A percentile compares a stretch with the other conserved stretches of the same genome.
phyloP scores from a whole-genome alignment of 2,888 invertebrate species.

The Petrolisthes cinctipes region DNA sequence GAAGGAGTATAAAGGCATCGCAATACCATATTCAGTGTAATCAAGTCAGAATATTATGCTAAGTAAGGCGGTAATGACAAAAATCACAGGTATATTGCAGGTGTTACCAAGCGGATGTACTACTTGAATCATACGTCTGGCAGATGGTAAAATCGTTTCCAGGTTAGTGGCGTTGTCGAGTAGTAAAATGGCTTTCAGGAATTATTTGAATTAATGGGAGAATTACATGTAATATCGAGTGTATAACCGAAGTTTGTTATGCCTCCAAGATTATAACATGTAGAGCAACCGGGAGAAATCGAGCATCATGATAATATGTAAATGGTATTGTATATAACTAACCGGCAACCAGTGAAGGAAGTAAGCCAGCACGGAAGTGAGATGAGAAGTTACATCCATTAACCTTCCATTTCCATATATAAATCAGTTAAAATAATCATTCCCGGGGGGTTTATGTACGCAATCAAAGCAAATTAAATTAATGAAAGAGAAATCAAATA shows the following conservation, averaged over 20 bases:
- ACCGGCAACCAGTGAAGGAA: neutral
- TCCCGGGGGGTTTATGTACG: neutral
- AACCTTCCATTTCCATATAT: constrained; percentile 12
- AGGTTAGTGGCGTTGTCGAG: neutral
- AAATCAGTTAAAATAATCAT: neutral
- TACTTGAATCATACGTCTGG: constrained; percentile 6
- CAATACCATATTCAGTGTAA: neutral
- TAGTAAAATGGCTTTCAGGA: too few relatives aligned
- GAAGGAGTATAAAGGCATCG: neutral
- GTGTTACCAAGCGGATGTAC: neutral
- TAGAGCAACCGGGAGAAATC: too few relatives aligned
- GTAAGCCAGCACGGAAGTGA: constrained; percentile 13
- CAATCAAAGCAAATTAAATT: too few relatives aligned
- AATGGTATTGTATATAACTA: neutral
- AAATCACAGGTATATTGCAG: neutral
- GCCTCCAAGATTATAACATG: too few relatives aligned
- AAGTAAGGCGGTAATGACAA: too few relatives aligned
- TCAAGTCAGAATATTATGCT: neutral
- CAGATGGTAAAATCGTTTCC: neutral
- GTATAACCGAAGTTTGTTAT: too few relatives aligned
- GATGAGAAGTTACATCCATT: neutral
- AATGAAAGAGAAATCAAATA: too few relatives aligned
- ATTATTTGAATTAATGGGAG: too few relatives aligned
- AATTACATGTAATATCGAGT: too few relatives aligned
- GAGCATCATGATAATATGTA: too few relatives aligned